phyloP scores from a whole-genome alignment of 2,797 vertebrate genomes.

The Gastrophryne carolinensis region DNA sequence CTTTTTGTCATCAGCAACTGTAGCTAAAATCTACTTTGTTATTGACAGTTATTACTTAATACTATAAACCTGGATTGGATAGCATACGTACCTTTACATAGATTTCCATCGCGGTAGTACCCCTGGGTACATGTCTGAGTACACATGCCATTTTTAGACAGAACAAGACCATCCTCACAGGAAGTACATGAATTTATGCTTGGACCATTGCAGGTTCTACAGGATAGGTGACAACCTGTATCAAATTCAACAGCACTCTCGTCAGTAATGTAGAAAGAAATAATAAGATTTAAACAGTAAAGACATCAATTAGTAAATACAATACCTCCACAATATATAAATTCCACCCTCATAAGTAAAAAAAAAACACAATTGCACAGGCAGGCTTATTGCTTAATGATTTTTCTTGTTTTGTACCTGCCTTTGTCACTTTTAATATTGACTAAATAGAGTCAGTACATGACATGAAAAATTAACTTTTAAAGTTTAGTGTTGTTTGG shows the following conservation, averaged over 20 bases:
- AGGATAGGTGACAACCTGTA: constrained; percentile 85
- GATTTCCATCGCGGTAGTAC: constrained; percentile 71
- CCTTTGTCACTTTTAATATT: background rate
- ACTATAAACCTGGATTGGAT: too few species aligned
- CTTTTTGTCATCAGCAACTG: too few species aligned
- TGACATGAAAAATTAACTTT: background rate
- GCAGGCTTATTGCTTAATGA: background rate
- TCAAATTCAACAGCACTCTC: constrained; percentile 10
- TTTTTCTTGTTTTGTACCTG: background rate
- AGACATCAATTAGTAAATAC: background rate
- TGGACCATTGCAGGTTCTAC: constrained; percentile 72
- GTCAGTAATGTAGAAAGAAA: too few species aligned
- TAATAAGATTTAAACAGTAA: background rate
- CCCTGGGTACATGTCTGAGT: constrained; percentile 71
- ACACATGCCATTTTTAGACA: constrained; percentile 76
- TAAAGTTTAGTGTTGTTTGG: background rate
- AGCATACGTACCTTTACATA: constrained; percentile 77
- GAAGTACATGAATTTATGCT: constrained; percentile 80
- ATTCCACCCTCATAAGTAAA: background rate
- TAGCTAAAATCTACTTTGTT: too few species aligned
- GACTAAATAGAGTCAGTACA: background rate
- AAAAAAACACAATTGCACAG: background rate
- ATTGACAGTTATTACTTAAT: too few species aligned
- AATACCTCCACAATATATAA: background rate
- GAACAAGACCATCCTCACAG: constrained; percentile 67